Base-by-base conservation (phyloP, 2,797 vertebrate species). In the Smutsia temminckii region DNA sequence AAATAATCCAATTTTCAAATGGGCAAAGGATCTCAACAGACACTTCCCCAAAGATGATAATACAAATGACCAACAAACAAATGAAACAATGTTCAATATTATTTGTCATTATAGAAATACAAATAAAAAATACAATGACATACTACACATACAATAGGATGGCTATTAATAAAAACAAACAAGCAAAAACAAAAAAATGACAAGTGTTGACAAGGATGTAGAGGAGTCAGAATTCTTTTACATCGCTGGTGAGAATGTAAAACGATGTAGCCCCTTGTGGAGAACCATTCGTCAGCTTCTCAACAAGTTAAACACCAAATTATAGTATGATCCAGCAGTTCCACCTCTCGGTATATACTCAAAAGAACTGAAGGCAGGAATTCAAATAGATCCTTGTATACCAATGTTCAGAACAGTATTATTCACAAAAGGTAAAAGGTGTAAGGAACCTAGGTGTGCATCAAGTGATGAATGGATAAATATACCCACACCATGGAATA, bases 1-100 rank as follows among this genome's bases (percentile, higher is more conserved):
- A 77, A 83, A 61, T 66, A 85, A 80, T 68, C 29, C 46, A 81
- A 64, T 63, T 81, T 94, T 95, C 37, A n/a, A 89, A 85, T 17
- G 59, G 57, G 17, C 40, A 71, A 80, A 92, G 75, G 49, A 85
- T 81, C 46, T 69, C 74, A 89, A 89, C 1, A 92, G 72, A 89
- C 20, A 86, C 64, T 94, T 94, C 71, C 71, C 66, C 66, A 34
- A 80, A 91, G 20, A 79, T 42, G 61, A 34, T 8, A 84, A 75
- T 57, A 81, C 25, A 71, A 85, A 89, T 71, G 32, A 75, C 66
- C 85, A 81, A 85, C 1, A 80, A 77, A 42, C 51, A 93, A 40
- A 64, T 80, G 42, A 68, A 79, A 96, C 63, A 20, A 83, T 61
- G 16, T 6, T 71, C 46, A 61, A 29, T 8, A 83, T 14, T 69